Conservation (phyloP, 2,113 vertebrate genomes). For the Ochotona curzoniae region DNA sequence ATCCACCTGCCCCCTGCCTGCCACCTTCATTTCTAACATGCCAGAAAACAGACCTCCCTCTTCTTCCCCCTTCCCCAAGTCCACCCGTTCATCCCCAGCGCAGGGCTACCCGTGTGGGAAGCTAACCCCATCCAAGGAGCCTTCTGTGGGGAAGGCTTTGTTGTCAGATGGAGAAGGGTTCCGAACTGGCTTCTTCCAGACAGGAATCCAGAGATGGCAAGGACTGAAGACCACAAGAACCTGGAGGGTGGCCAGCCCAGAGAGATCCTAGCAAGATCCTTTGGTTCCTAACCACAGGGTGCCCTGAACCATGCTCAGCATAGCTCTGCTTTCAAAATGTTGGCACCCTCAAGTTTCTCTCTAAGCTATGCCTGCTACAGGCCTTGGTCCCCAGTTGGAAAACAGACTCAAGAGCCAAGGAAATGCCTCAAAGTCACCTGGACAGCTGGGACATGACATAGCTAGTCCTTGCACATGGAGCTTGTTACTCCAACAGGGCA, state of each 20-base stretch:
- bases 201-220: neutral
- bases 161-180: neutral
- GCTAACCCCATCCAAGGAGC: neutral
- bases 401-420: neutral
- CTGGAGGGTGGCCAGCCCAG: neutral
- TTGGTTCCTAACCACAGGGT: neutral
- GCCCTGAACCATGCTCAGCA: fast-evolving
- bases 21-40: neutral
- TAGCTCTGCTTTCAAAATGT: neutral
- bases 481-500: neutral
- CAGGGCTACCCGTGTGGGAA: too few relatives aligned
- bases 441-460: neutral
- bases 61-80: neutral
- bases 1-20: neutral
- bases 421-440: neutral
- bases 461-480: neutral
- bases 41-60: neutral
- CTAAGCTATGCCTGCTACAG: neutral
- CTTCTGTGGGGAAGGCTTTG: neutral
- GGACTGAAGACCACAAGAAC: neutral
- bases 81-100: neutral
- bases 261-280: neutral
- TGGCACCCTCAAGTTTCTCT: neutral
- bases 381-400: neutral
- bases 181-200: neutral